Conservation (phyloP, 2,113 vertebrate genomes). For the Phocoena phocoena region DNA sequence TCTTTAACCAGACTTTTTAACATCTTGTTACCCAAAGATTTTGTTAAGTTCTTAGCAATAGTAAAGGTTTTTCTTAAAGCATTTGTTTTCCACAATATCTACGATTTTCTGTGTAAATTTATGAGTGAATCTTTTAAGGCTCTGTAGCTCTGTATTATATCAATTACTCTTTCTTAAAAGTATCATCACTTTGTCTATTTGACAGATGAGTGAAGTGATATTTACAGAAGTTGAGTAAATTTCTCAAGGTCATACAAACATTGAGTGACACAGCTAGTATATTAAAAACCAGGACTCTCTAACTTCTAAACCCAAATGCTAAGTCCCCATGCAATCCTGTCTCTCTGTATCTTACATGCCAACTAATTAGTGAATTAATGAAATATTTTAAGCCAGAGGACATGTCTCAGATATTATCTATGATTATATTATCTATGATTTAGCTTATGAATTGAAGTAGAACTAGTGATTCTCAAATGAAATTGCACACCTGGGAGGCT, state of each 20-base stretch:
- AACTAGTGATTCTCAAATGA: not conserved
- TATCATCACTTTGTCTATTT: not conserved
- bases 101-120: not conserved
- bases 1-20: not conserved
- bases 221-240: not conserved
- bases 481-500: not conserved
- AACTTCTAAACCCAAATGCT: not conserved
- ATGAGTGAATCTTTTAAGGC: not conserved
- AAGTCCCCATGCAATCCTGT: not conserved
- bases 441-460: not conserved
- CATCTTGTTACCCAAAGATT: not conserved
- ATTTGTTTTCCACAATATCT: not conserved
- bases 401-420: not conserved
- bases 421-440: not conserved
- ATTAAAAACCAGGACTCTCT: not conserved
- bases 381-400: not conserved
- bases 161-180: not conserved
- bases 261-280: not conserved
- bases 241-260: not conserved
- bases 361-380: not conserved
- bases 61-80: not conserved
- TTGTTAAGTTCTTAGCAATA: not conserved
- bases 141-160: not conserved
- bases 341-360: not conserved
- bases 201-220: not conserved